Conservation (phyloP, 2,888 invertebrate genomes). For the Dolichomitus sp. region DNA sequence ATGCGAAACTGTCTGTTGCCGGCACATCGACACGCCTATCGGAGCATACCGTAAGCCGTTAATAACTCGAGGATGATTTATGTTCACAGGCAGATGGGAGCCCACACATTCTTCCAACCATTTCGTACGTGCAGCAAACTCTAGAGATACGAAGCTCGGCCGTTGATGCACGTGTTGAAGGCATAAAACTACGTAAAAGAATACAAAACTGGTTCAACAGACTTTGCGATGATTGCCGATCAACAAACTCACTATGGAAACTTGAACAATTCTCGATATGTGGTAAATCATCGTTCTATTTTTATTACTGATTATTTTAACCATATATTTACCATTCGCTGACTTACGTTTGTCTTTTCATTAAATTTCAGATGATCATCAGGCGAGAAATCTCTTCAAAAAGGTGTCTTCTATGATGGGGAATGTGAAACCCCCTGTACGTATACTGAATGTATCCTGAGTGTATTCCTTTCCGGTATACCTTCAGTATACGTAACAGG, state of each 20-base stretch:
- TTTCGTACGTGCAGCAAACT: conserved; percentile 7
- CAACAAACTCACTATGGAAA: not conserved
- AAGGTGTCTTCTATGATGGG: conserved; percentile 73
- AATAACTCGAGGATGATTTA: conserved; percentile 75
- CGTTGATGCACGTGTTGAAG: conserved; percentile 54
- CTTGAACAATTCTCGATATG: not conserved
- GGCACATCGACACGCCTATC: conserved; percentile 61
- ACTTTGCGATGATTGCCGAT: conserved; percentile 26
- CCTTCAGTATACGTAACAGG: conserved; percentile 99
- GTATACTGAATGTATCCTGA: conserved; percentile 99
- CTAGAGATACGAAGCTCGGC: conserved; percentile 36
- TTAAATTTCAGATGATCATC: conserved; percentile 28
- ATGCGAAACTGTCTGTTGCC: conserved; percentile 37
- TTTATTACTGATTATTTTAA: not conserved
- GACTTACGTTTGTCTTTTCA: conserved; percentile 44
- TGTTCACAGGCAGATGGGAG: conserved; percentile 72
- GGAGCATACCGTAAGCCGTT: conserved; percentile 61
- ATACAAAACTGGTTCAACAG: not conserved
- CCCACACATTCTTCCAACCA: conserved; percentile 28
- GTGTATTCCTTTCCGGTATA: conserved; percentile 99
- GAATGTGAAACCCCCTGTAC: conserved; percentile 96
- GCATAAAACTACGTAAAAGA: not conserved
- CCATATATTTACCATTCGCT: conserved; percentile 11
- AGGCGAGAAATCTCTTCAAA: not conserved
- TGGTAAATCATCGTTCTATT: conserved; percentile 64